Evolutionary conservation across 2,113 vertebrate genomes (phyloP).

Genomic region (Syngnathus floridae): DNA sequence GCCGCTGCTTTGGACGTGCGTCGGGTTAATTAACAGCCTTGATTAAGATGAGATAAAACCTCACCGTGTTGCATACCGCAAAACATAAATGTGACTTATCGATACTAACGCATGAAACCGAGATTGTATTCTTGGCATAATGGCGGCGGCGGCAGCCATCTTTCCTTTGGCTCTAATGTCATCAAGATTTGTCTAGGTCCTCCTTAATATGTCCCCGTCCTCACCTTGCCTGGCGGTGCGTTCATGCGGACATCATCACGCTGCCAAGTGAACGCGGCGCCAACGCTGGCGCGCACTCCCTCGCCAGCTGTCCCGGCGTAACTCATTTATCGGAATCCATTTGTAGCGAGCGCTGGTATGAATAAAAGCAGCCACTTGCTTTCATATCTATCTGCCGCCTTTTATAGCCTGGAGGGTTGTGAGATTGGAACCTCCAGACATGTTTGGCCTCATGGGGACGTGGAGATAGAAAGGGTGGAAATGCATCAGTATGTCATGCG

Average conservation of each 20-base stretch:
- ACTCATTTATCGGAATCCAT: slow-evolving; percentile 40
- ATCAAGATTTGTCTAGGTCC: slow-evolving; percentile 45
- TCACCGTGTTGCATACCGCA: slow-evolving; percentile 10
- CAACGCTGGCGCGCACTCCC: slow-evolving; percentile 17
- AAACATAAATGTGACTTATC: slow-evolving; percentile 41
- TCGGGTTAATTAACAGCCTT: slow-evolving; percentile 69
- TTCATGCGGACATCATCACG: slow-evolving; percentile 25
- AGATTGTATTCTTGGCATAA: neutral
- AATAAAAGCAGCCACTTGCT: slow-evolving; percentile 55
- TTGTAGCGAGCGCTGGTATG: slow-evolving; percentile 44
- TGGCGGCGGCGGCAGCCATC: slow-evolving; percentile 35
- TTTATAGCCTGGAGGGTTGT: slow-evolving; percentile 29
- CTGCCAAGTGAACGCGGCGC: slow-evolving; percentile 35
- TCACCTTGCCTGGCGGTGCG: slow-evolving; percentile 22
- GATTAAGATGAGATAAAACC: slow-evolving; percentile 67
- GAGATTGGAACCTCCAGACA: slow-evolving; percentile 18
- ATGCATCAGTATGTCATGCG: neutral
- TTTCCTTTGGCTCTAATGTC: slow-evolving; percentile 28
- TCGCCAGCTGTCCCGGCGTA: slow-evolving; percentile 57
- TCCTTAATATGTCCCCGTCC: slow-evolving; percentile 36
- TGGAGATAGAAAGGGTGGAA: neutral
- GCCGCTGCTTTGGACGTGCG: slow-evolving; percentile 59
- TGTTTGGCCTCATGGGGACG: slow-evolving; percentile 14
- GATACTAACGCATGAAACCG: slow-evolving; percentile 38
- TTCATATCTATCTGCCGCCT: slow-evolving; percentile 2